Evolutionary conservation across 1,140 invertebrate genomes (phyloP).

Genomic region (Drosophila paulistorum): DNA sequence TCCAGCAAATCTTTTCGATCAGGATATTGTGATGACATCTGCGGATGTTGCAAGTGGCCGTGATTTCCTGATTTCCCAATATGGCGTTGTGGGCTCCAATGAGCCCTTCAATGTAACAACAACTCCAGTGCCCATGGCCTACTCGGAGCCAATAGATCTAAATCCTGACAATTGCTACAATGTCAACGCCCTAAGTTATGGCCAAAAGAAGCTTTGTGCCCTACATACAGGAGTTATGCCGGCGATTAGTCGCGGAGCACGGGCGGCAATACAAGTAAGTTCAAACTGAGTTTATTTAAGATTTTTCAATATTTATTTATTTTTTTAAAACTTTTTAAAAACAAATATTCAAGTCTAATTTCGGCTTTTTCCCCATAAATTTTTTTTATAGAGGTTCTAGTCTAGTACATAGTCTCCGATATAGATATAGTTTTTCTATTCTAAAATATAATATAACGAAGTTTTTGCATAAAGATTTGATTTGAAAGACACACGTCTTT

Average conservation of each 20-base stretch:
- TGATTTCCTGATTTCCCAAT: constrained; percentile 58
- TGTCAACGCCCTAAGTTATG: constrained; percentile 87
- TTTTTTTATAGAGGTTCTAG: no score
- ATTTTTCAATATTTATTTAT: no score
- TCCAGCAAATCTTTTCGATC: constrained; percentile 45
- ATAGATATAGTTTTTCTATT: no score
- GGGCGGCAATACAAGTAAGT: constrained; percentile 84
- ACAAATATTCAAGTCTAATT: no score
- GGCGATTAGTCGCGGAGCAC: constrained; percentile 87
- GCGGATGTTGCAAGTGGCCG: constrained; percentile 48
- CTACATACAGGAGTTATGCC: constrained; percentile 91
- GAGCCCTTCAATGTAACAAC: constrained; percentile 48
- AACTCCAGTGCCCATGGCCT: constrained; percentile 41
- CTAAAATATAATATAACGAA: no score
- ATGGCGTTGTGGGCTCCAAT: constrained; percentile 28
- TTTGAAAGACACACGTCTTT: no score
- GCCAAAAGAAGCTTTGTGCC: constrained; percentile 90
- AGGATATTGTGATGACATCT: constrained; percentile 62
- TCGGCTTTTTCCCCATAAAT: no score
- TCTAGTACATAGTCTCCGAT: no score
- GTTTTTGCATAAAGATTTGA: no score
- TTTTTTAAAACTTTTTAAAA: no score
- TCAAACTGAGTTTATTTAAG: background rate
- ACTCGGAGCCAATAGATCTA: constrained; percentile 69
- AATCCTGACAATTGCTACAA: constrained; percentile 84